Percentiles rank a stretch among this genome's conserved stretches.
Evolutionary conservation across 2,888 invertebrate genomes (phyloP).

Genomic region (Polylopha cassiicola): DNA sequence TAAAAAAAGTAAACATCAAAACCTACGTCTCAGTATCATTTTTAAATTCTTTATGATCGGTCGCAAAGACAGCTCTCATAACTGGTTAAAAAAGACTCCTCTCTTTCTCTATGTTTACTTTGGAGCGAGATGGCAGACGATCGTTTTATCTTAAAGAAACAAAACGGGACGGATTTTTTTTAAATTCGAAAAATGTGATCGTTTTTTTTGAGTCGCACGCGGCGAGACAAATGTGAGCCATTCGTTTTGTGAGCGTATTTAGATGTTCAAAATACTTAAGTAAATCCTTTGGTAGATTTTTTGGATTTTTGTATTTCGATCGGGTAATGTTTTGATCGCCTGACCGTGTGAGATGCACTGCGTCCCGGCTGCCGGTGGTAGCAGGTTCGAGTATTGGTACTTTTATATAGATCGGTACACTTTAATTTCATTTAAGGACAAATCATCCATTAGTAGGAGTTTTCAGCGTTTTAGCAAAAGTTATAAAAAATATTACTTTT

Average conservation of each 20-base stretch:
- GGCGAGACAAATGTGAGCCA: conserved; percentile 55
- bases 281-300: conserved; percentile 15
- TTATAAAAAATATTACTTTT: no score
- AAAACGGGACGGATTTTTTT: conserved; percentile 45
- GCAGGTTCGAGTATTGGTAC: no score
- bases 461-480: no score
- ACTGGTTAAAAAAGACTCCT: conserved; percentile 37
- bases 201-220: conserved; percentile 49
- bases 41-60: conserved; percentile 59
- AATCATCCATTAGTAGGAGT: no score
- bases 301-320: no score
- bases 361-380: no score
- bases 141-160: conserved; percentile 43
- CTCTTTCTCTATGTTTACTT: conserved; percentile 27
- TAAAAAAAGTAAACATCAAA: conserved; percentile 54
- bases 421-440: no score
- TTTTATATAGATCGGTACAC: no score
- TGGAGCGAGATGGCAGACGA: conserved; percentile 25
- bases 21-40: conserved; percentile 48
- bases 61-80: conserved; percentile 41
- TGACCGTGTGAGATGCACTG: no score
- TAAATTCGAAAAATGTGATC: conserved; percentile 43
- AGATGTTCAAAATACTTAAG: conserved; percentile 38
- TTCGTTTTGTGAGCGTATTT: conserved; percentile 47
- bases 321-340: no score